Evolutionary conservation across 2,888 invertebrate genomes (phyloP), one percentile per base, ranked within the genome.

Genomic region (Limnephilus rhombicus): DNA sequence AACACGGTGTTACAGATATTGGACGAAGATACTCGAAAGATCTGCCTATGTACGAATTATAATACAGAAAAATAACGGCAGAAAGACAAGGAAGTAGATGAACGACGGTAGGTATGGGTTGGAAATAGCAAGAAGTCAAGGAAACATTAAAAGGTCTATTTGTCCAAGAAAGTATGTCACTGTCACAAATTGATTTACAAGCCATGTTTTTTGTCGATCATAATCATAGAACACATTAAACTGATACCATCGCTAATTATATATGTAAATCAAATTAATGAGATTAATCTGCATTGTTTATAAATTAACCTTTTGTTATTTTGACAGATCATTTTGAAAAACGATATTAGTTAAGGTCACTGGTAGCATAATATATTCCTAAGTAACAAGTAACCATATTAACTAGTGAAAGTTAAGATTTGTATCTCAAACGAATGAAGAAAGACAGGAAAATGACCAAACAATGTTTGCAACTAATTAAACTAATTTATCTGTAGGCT

Each of bases 401-500:
- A 37, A 11, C 24, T 7, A 31, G 88, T 68, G 88, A 88, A 88
- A 88, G 88, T 88, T 88, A 15, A 88, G 88, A 68, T 88, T 49
- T 29, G 88, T 87, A 87, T 88, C 88, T 34, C 5, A 31, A 68
- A 13, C 37, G 34, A 88, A 88, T 88, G 13, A 68, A 88, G 53
- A 88, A 53, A 68, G 68, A 88, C 34, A 87, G 88, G 12, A 88
- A 68, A 31, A 68, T 31, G 68, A 34, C 68, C 53, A 31, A 68
- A 68, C 88, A 68, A 88, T 88, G 88, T 68, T 15, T 88, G 53
- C 29, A 31, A 34, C 88, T 88, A 88, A 88, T 88, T 88, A 88
- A 68, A 68, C 29, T 68, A 68, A 88, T 88, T 88, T 68, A 68
- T 88, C 15, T 68, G 24, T 68, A n/a, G 24, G 68, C 12, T 24